Evolutionary conservation across 2,113 vertebrate species (phyloP).

Genomic region (Panurus biarmicus): DNA sequence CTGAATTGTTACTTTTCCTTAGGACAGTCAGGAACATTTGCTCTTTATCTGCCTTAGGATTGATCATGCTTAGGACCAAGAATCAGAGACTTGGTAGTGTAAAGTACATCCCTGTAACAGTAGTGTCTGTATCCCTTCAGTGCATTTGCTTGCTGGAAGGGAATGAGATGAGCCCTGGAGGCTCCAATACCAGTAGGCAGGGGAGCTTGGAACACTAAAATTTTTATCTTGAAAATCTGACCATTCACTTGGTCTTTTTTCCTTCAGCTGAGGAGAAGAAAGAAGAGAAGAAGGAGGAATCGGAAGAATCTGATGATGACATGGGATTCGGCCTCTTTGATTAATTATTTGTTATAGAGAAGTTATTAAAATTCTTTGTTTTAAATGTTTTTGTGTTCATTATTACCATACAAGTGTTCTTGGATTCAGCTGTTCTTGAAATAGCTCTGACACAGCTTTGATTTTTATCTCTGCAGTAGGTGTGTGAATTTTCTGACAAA

Average conservation of each 20-base stretch:
- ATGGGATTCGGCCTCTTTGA: conserved; percentile 97
- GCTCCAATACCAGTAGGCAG: neutral
- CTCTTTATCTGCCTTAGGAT: neutral
- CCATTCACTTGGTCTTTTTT: neutral
- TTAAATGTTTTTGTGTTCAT: neutral
- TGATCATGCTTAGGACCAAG: neutral
- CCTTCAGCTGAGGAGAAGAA: conserved; percentile 81
- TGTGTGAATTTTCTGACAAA: neutral
- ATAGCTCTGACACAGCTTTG: neutral
- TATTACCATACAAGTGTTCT: neutral
- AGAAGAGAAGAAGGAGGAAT: conserved; percentile 95
- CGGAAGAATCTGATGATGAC: conserved; percentile 94
- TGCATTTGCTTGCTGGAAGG: neutral
- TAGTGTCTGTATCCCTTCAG: neutral
- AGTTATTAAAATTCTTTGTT: conserved; percentile 67
- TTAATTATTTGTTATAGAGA: conserved; percentile 61
- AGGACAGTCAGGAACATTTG: neutral
- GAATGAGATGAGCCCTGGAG: neutral
- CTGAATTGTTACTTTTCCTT: neutral
- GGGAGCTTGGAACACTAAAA: neutral
- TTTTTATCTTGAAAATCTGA: neutral
- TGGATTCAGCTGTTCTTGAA: neutral
- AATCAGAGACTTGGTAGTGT: neutral
- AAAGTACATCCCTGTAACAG: neutral
- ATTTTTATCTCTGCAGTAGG: neutral